Percentiles rank a stretch among this genome's conserved stretches.
These are phyloP conservation scores for Pissodes strobi DNA, from an alignment of 1,140 invertebrate species.

Conservation along the genomic window DNA sequence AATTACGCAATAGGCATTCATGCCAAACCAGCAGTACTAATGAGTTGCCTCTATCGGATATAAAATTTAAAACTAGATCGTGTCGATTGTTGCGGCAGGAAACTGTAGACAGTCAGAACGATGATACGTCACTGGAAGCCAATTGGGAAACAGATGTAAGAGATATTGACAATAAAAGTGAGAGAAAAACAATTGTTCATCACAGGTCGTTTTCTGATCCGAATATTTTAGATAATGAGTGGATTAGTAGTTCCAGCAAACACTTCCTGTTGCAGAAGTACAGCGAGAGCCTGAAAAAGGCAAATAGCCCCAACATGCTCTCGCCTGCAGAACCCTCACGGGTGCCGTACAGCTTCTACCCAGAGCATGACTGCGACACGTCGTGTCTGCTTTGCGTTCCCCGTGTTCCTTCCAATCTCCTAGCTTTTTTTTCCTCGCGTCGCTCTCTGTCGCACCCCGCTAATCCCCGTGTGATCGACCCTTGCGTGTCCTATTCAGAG, in stretches of 20 bases:
- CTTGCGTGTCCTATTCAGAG: conserved; percentile 53
- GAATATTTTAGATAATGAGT: conserved; percentile 49
- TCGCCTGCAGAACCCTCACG: conserved; percentile 16
- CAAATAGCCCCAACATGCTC: conserved; percentile 17
- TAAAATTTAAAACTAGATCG: conserved; percentile 51
- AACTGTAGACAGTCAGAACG: conserved; percentile 42
- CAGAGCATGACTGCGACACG: conserved; percentile 53
- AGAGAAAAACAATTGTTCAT: conserved; percentile 14
- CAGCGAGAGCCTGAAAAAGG: conserved; percentile 32
- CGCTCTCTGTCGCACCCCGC: conserved; percentile 52
- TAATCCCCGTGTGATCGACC: conserved; percentile 45
- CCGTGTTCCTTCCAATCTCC: conserved; percentile 56
- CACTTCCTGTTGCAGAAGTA: conserved; percentile 43
- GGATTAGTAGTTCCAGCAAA: conserved; percentile 38
- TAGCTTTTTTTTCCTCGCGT: conserved; percentile 52
- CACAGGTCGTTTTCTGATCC: conserved; percentile 54
- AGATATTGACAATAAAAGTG: conserved; percentile 19
- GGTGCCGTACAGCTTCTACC: conserved; percentile 43
- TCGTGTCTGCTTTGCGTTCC: conserved; percentile 57
- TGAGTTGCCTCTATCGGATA: conserved; percentile 64
- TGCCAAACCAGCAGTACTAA: conserved; percentile 58
- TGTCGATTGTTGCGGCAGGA: conserved; percentile 38
- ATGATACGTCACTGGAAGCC: conserved; percentile 44
- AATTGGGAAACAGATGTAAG: conserved; percentile 45
- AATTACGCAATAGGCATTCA: conserved; percentile 52